phyloP scores from a whole-genome alignment of 2,113 vertebrate genomes.

The Podilymbus podiceps region DNA sequence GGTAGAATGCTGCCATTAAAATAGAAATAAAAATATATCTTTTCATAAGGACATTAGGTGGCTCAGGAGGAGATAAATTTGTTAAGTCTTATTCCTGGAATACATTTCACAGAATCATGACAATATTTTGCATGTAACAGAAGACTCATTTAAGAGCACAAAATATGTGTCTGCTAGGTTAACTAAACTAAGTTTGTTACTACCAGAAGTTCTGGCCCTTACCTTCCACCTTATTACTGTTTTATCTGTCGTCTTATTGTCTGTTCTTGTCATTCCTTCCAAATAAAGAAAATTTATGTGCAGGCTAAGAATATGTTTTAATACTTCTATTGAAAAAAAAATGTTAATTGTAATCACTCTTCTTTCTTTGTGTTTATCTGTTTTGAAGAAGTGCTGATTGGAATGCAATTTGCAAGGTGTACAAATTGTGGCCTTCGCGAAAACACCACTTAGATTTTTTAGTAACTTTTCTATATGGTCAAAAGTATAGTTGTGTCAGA shows the following conservation, averaged over 20 bases:
- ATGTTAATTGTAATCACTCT: background rate
- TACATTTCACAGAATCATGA: background rate
- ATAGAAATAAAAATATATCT: background rate
- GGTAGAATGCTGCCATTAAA: background rate
- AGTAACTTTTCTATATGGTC: background rate
- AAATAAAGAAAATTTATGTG: background rate
- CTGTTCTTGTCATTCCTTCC: background rate
- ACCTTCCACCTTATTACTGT: background rate
- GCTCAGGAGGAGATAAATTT: background rate
- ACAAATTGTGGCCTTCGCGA: background rate
- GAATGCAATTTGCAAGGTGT: background rate
- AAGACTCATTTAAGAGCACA: background rate
- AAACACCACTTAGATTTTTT: background rate
- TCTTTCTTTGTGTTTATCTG: background rate
- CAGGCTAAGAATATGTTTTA: background rate
- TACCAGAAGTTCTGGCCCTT: background rate
- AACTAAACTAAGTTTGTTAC: background rate
- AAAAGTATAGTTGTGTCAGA: slow-evolving; percentile 11
- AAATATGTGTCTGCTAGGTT: background rate
- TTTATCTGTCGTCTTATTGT: background rate
- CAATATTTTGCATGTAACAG: background rate
- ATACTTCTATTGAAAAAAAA: background rate
- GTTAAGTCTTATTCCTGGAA: background rate
- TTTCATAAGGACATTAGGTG: background rate
- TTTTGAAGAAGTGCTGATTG: background rate